phyloP scores from a whole-genome alignment of 2,797 vertebrate species.

The Ctenochaetus hawaiiensis region DNA sequence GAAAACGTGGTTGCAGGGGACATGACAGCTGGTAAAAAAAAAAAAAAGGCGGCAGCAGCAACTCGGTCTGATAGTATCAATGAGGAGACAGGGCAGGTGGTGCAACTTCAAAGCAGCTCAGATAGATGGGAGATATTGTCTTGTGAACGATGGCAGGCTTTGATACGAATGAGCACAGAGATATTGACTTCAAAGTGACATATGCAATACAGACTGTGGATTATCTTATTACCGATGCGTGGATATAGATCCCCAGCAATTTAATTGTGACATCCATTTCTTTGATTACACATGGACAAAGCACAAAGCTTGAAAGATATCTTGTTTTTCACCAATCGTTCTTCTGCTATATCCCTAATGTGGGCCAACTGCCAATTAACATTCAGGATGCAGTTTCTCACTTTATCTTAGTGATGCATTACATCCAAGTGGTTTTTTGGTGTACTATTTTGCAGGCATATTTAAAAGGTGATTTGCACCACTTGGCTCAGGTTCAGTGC shows the following conservation, averaged over 20 bases:
- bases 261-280: slow-evolving; percentile 11
- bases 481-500: slow-evolving; percentile 48
- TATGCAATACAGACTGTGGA: slow-evolving; percentile 13
- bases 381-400: slow-evolving; percentile 18
- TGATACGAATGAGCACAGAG: slow-evolving; percentile 34
- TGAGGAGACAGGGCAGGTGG: slow-evolving; percentile 46
- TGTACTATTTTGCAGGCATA: slow-evolving; percentile 19
- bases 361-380: slow-evolving; percentile 29
- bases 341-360: slow-evolving; percentile 3
- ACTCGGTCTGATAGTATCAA: slow-evolving; percentile 46
- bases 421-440: slow-evolving; percentile 34
- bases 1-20: slow-evolving; percentile 28
- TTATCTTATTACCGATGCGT: slow-evolving; percentile 34
- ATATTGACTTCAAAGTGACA: slow-evolving; percentile 55
- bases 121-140: slow-evolving; percentile 53
- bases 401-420: slow-evolving; percentile 32
- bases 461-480: slow-evolving; percentile 52
- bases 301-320: neutral
- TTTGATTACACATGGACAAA: slow-evolving; percentile 19
- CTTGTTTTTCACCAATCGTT: neutral
- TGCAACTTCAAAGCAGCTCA: slow-evolving; percentile 57
- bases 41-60: slow-evolving; percentile 1
- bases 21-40: slow-evolving; percentile 26
- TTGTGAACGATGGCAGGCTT: slow-evolving; percentile 25
- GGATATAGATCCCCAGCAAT: slow-evolving; percentile 22